phyloP scores from a whole-genome alignment of 1,140 invertebrate species.

The Copidosoma floridanum region DNA sequence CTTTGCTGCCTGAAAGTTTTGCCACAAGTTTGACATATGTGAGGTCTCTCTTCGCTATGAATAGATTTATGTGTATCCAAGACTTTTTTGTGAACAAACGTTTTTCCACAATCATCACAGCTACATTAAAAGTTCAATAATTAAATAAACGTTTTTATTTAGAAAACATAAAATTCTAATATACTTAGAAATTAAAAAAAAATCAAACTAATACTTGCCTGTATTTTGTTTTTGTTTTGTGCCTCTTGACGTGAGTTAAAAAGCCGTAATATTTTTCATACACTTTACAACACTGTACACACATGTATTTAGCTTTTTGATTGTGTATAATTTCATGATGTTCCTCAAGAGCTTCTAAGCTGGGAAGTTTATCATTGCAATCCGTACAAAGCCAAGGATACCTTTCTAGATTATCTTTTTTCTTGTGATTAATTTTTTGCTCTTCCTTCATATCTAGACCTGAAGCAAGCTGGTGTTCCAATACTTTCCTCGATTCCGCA shows the following conservation, averaged over 20 bases:
- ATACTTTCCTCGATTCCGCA: no score
- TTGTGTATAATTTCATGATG: slow-evolving; percentile 59
- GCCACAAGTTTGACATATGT: slow-evolving; percentile 58
- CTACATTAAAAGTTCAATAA: slow-evolving; percentile 32
- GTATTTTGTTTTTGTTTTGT: slow-evolving; percentile 58
- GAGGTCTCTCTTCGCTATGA: slow-evolving; percentile 57
- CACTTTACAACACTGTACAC: slow-evolving; percentile 61
- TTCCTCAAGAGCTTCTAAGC: slow-evolving; percentile 55
- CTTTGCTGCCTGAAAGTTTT: slow-evolving; percentile 61
- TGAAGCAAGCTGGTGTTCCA: no score
- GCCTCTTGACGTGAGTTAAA: slow-evolving; percentile 59
- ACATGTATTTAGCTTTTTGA: slow-evolving; percentile 59
- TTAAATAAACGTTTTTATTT: no score
- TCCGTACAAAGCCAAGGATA: slow-evolving; percentile 62
- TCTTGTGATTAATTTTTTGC: slow-evolving; percentile 35
- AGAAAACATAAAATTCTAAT: background rate
- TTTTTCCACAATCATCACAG: slow-evolving; percentile 61
- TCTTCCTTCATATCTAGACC: no score
- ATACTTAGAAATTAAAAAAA: no score
- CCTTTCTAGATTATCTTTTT: slow-evolving; percentile 44
- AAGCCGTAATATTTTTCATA: slow-evolving; percentile 63
- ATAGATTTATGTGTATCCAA: slow-evolving; percentile 56
- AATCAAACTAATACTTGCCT: slow-evolving; percentile 40
- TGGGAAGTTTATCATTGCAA: slow-evolving; percentile 57
- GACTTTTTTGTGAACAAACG: slow-evolving; percentile 57